Evolutionary conservation across 1,140 invertebrate species (phyloP).

Genomic region (Drosophila malerkotliana): DNA sequence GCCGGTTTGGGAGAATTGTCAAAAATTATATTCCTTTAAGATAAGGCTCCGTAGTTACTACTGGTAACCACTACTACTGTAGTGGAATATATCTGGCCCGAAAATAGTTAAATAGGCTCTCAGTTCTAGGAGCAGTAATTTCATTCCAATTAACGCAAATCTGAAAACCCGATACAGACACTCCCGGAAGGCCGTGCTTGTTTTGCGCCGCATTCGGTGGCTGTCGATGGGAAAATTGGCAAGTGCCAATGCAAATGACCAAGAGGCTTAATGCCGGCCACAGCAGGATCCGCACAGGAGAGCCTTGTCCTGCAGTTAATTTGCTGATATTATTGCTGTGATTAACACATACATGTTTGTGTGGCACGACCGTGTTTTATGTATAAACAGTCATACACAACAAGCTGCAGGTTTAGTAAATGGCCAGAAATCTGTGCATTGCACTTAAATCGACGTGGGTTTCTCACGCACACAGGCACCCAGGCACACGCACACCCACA

Average conservation of each 20-base stretch:
- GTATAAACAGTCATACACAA: constrained; percentile 54
- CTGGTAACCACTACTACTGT: no score
- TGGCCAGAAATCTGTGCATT: constrained; percentile 52
- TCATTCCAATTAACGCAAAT: constrained; percentile 53
- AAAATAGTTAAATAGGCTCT: neutral
- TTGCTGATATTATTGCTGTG: constrained; percentile 81
- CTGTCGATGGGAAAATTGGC: constrained; percentile 53
- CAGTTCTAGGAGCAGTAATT: constrained; percentile 8
- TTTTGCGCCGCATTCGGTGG: constrained; percentile 12
- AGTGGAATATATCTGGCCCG: neutral
- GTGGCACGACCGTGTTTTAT: constrained; percentile 66
- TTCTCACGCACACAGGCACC: constrained; percentile 17
- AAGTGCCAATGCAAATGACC: constrained; percentile 60
- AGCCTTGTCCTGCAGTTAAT: constrained; percentile 68
- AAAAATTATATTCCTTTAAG: no score
- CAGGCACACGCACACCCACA: constrained; percentile 10
- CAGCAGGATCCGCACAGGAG: constrained; percentile 35
- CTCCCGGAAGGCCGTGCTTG: neutral
- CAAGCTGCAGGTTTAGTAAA: neutral
- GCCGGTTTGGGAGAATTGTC: no score
- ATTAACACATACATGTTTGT: constrained; percentile 81
- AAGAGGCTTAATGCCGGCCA: constrained; percentile 39
- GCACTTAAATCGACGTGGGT: constrained; percentile 50
- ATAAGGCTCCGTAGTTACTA: no score
- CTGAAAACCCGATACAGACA: constrained; percentile 12